phyloP scores from a whole-genome alignment of 2,113 vertebrate species.

The Parotia lawesii region DNA sequence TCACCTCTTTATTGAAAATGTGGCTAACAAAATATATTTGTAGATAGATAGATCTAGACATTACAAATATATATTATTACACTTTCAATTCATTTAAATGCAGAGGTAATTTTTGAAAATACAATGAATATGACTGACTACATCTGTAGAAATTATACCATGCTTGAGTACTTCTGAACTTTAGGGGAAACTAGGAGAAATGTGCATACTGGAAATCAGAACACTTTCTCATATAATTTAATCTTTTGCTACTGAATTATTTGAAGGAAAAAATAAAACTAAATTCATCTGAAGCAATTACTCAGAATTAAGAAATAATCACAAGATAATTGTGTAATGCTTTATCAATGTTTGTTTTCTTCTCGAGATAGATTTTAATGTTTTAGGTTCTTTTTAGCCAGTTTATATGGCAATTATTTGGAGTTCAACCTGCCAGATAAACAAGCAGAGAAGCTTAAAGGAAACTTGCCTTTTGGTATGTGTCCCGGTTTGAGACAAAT shows the following conservation, averaged over 20 bases:
- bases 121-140: not conserved
- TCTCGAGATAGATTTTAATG: not conserved
- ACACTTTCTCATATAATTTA: not conserved
- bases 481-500: too few species aligned
- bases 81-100: not conserved
- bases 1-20: not conserved
- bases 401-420: not conserved
- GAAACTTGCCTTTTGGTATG: not conserved
- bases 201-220: not conserved
- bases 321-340: not conserved
- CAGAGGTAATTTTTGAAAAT: not conserved
- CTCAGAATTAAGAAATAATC: not conserved
- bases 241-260: not conserved
- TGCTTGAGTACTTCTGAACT: not conserved
- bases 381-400: not conserved
- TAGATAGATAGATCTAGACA: not conserved
- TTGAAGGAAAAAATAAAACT: not conserved
- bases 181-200: not conserved
- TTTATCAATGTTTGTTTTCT: not conserved
- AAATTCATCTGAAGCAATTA: not conserved
- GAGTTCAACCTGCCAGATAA: not conserved
- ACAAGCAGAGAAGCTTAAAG: not conserved
- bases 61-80: not conserved
- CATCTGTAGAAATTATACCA: not conserved
- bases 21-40: not conserved